phyloP scores from a whole-genome alignment of 92 coral and sea anemone species.

The Epizoanthus scotinus region DNA sequence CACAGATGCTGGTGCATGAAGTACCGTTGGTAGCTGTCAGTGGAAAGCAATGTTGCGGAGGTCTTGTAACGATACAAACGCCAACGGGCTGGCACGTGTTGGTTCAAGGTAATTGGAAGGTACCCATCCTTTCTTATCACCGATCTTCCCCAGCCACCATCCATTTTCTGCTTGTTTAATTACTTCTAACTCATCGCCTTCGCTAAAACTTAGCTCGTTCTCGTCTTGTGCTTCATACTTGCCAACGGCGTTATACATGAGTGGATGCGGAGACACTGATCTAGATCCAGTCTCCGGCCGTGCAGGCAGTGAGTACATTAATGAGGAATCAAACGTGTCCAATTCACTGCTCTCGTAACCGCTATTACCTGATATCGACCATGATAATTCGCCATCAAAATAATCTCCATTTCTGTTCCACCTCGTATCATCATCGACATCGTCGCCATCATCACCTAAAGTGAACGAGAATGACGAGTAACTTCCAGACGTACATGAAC shows the following conservation, averaged over 20 bases:
- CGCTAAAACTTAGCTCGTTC: constrained; percentile 14
- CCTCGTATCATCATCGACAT: background rate
- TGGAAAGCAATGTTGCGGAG: background rate
- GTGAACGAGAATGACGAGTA: background rate
- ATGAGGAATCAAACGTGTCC: background rate
- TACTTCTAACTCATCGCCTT: constrained; percentile 17
- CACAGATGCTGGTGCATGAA: background rate
- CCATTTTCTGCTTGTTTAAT: constrained; percentile 27
- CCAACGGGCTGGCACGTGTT: background rate
- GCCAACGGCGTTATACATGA: background rate
- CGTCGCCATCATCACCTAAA: background rate
- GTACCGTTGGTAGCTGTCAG: background rate
- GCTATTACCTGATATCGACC: background rate
- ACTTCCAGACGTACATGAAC: constrained; percentile 26
- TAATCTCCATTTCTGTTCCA: background rate
- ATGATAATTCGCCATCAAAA: background rate
- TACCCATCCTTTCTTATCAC: constrained; percentile 22
- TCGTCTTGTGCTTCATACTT: constrained; percentile 14
- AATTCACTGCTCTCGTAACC: background rate
- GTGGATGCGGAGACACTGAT: background rate
- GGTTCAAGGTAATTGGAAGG: constrained; percentile 24
- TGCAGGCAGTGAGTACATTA: constrained; percentile 14
- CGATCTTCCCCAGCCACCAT: constrained; percentile 26
- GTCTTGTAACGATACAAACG: background rate
- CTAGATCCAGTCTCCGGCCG: background rate